Conservation (phyloP, 2,113 vertebrate species). For the Callocephalon fimbriatum region DNA sequence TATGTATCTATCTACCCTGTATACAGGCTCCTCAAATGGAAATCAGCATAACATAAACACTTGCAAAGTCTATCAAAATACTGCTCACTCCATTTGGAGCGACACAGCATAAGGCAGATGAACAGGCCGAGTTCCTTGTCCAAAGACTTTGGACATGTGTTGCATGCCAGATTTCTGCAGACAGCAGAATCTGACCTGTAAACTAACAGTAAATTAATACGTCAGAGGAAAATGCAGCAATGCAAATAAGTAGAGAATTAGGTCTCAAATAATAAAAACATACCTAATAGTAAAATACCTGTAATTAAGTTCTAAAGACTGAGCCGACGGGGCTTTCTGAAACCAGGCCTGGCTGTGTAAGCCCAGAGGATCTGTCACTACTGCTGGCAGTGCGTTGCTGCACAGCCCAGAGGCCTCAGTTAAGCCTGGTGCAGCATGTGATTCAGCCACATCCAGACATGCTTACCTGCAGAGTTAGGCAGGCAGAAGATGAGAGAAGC, state of each 20-base stretch:
- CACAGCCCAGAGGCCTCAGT: background rate
- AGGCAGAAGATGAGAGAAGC: background rate
- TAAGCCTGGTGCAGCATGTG: background rate
- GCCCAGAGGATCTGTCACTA: background rate
- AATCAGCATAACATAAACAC: conserved; percentile 49
- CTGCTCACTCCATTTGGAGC: background rate
- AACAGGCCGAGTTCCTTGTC: background rate
- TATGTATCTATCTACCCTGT: conserved; percentile 9
- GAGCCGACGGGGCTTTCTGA: background rate
- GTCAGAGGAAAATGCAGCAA: background rate
- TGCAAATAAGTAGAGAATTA: background rate
- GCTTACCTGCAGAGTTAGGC: background rate
- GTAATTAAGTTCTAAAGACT: background rate
- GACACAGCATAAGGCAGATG: background rate
- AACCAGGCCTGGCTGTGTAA: background rate
- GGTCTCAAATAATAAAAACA: background rate
- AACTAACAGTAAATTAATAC: background rate
- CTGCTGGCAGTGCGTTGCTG: background rate
- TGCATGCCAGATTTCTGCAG: background rate
- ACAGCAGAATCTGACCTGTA: conserved; percentile 6
- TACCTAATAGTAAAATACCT: background rate
- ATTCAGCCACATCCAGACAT: background rate
- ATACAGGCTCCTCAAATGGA: conserved; percentile 50
- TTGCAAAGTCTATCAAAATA: background rate
- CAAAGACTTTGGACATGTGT: background rate